Conservation (phyloP, 1,140 invertebrate species). For the Coenobita brevimanus region DNA sequence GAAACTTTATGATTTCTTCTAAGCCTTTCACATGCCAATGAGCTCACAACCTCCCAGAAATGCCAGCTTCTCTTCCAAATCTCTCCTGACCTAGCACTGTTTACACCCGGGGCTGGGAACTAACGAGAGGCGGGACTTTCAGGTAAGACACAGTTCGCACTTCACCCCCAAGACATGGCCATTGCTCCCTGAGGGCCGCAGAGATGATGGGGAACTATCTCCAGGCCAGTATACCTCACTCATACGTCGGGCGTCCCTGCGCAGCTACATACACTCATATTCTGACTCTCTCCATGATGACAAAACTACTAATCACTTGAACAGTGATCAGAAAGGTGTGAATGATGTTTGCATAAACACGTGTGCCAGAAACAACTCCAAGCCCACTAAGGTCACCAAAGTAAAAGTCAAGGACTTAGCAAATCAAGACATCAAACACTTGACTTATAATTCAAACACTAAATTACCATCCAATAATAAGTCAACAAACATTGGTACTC, state of each 20-base stretch:
- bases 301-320: neutral
- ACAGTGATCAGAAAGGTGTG: neutral
- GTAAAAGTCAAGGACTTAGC: no score
- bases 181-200: slow-evolving; percentile 24
- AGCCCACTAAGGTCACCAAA: no score
- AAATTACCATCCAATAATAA: neutral
- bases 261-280: slow-evolving; percentile 18
- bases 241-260: slow-evolving; percentile 58
- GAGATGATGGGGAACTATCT: slow-evolving; percentile 51
- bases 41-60: no score
- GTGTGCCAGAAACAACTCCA: neutral
- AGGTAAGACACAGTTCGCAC: slow-evolving; percentile 50
- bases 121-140: no score
- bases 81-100: no score
- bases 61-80: no score
- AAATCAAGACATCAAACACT: no score
- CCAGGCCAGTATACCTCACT: slow-evolving; percentile 54
- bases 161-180: slow-evolving; percentile 34
- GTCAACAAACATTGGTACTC: neutral
- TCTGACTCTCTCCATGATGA: slow-evolving; percentile 7
- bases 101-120: no score
- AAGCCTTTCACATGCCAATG: no score
- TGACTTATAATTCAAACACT: no score
- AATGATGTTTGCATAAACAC: neutral
- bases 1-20: no score